Evolutionary conservation across 2,888 invertebrate species (phyloP), one percentile per base, ranked within the genome.

Genomic region (Cepaea hortensis): DNA sequence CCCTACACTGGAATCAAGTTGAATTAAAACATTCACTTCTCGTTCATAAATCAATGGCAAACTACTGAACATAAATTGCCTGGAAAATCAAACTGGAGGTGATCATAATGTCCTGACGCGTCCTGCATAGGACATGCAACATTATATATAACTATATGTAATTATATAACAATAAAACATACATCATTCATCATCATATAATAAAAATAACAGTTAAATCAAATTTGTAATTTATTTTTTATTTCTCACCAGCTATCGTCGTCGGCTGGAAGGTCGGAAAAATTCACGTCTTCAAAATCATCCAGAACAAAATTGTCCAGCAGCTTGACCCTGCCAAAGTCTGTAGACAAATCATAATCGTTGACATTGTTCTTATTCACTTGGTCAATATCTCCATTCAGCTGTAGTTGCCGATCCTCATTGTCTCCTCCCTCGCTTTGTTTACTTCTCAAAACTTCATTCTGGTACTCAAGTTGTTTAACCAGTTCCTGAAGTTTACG

Each of bases 401-500:
- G 88, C n/a, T 88, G 86, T 23, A 87, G 84, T 6, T 46, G n/a
- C 3, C 70, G 18, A 13, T 23, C 61, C 13, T 55, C 77, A 77
- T 3, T 9, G 18, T n/a, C 73, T 46, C 18, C 20, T 4, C 23
- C 81, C 35, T 35, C 35, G 2, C 7, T 23, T 87, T 94, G 93
- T 90, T 92, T 93, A 87, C 90, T 92, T 88, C 93, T 89, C n/a
- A 94, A 90, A 80, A 93, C 91, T 90, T 93, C 93, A 90, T 94
- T 94, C 88, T 94, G 94, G 61, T 91, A 91, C 90, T 94, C 94
- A 68, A 94, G 90, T 90, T 94, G 94, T 86, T 93, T 93, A 70
- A 94, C 94, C 83, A 94, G 90, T 87, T 94, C 94, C 88, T 94
- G 94, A 79, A 94, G 91, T 89, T 94, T 94, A 84, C 90, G 91